Conservation (phyloP, 2,888 invertebrate species). For the Aphidoletes aphidimyza region DNA sequence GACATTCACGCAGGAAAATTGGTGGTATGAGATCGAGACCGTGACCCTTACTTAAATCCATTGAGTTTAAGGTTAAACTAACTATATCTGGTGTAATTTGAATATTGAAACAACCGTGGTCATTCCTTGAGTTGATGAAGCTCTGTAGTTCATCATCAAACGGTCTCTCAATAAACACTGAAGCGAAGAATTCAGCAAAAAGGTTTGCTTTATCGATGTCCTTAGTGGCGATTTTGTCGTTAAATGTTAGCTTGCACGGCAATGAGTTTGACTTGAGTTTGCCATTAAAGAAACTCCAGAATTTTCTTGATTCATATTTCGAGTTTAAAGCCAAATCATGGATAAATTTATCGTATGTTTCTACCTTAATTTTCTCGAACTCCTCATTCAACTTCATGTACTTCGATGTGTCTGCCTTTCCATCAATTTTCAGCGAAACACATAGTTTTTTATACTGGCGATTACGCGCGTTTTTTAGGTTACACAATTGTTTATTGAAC, state of each 20-base stretch:
- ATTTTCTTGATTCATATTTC: background rate
- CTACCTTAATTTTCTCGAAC: too few species aligned
- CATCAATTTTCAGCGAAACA: too few species aligned
- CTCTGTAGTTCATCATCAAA: background rate
- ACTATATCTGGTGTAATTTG: background rate
- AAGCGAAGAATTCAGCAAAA: background rate
- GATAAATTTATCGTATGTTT: too few species aligned
- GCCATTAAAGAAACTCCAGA: background rate
- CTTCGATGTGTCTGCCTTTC: too few species aligned
- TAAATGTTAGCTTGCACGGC: background rate
- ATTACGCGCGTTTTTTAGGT: background rate
- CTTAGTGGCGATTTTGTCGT: background rate
- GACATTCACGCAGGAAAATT: background rate
- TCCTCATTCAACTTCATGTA: background rate
- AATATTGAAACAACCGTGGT: background rate
- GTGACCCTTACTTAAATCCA: conserved; percentile 35
- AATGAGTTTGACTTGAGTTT: background rate
- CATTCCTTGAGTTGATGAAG: background rate
- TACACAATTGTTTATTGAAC: background rate
- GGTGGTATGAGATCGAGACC: background rate
- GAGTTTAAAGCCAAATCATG: too few species aligned
- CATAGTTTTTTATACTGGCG: background rate
- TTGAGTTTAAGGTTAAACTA: background rate
- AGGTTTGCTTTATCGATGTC: background rate
- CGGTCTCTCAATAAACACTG: background rate